These are phyloP conservation scores for Eleginops maclovinus DNA, from an alignment of 2,113 vertebrate species.

Conservation along the genomic window DNA sequence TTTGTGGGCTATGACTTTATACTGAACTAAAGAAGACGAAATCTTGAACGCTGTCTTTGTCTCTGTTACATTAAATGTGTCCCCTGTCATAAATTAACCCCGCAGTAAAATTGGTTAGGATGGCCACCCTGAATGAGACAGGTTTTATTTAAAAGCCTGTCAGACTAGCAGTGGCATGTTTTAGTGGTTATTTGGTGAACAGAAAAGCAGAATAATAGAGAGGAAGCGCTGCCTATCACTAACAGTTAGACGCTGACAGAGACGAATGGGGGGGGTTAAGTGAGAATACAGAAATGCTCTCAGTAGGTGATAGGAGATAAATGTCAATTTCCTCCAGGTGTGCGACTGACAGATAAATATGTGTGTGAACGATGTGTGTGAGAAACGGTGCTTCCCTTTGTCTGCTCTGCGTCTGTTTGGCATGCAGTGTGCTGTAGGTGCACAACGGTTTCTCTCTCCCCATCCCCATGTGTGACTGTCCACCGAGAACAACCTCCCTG, in stretches of 20 bases:
- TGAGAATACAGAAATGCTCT: conserved; percentile 26
- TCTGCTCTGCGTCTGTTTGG: conserved; percentile 26
- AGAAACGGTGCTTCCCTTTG: conserved; percentile 13
- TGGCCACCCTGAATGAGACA: too few species aligned
- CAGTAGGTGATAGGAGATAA: conserved; percentile 14
- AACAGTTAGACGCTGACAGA: conserved; percentile 14
- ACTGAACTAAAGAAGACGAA: too few species aligned
- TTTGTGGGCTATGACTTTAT: too few species aligned
- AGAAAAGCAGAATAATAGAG: conserved; percentile 1
- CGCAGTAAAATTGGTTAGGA: too few species aligned
- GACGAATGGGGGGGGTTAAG: conserved; percentile 6
- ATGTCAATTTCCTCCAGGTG: conserved; percentile 25
- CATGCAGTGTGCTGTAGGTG: conserved; percentile 13
- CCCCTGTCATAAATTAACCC: too few species aligned
- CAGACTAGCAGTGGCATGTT: neutral
- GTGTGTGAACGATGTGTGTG: neutral
- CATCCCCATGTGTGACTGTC: conserved; percentile 35
- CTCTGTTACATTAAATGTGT: too few species aligned
- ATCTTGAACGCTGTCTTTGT: too few species aligned
- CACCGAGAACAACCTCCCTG: conserved; percentile 47
- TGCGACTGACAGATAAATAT: conserved; percentile 1
- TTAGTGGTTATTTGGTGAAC: neutral
- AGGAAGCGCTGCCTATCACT: neutral
- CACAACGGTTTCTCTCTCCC: conserved; percentile 34
- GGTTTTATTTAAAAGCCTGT: too few species aligned